Conservation (phyloP, 2,113 vertebrate genomes). For the Notarius quadriscutis region DNA sequence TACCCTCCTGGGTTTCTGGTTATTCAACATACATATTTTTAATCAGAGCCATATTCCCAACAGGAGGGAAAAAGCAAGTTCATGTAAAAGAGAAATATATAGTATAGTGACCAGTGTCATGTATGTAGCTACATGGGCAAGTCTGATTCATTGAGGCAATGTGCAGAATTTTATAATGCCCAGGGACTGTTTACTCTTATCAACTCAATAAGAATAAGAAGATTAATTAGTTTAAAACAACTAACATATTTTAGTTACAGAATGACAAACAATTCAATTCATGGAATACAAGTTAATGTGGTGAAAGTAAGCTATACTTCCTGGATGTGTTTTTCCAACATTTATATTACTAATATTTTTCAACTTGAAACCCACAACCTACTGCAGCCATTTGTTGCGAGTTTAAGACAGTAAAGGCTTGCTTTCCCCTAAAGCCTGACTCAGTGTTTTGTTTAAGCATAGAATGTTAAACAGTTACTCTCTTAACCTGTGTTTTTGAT, state of each 20-base stretch:
- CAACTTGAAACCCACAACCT: background rate
- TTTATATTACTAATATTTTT: background rate
- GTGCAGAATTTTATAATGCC: background rate
- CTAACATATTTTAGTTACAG: background rate
- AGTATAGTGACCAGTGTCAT: conserved; percentile 13
- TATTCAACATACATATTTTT: conserved; percentile 56
- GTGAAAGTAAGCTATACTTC: background rate
- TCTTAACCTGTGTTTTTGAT: background rate
- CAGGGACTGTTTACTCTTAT: background rate
- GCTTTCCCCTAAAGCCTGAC: background rate
- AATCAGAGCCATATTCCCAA: conserved; percentile 68
- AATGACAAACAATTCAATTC: background rate
- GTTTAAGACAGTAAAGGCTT: background rate
- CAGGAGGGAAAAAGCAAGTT: conserved; percentile 8
- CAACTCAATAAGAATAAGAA: background rate
- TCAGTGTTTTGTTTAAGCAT: background rate
- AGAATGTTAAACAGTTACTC: background rate
- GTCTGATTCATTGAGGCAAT: background rate
- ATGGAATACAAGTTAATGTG: background rate
- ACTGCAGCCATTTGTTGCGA: background rate
- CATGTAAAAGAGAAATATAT: conserved; percentile 36
- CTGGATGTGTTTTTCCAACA: background rate
- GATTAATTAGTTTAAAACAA: background rate
- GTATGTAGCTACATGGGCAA: conserved; percentile 36
- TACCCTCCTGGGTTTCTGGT: conserved; percentile 61